Base-by-base conservation (phyloP, 2,888 invertebrate genomes). In the Venusia cambrica region DNA sequence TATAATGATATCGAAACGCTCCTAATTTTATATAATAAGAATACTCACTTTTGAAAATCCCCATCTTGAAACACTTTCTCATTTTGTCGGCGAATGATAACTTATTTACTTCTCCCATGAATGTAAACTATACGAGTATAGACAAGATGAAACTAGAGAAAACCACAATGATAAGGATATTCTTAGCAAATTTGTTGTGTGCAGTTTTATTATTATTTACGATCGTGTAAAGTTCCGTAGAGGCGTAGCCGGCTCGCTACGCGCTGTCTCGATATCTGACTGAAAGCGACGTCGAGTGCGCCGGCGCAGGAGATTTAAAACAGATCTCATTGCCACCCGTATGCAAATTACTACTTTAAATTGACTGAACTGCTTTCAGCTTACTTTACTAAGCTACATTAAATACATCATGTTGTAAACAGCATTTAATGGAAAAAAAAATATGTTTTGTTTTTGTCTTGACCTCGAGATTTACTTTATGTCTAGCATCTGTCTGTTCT, bases 61-160 rank as follows among this genome's bases (percentile, higher is more conserved):
- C 81, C 81, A 84, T 84, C 64, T 87, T 87, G 65, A 87, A 85
- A 56, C 78, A 84, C 73, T 83, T 85, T 69, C 83, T 66, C 83
- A 87, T 80, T 48, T 71, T 77, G 66, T 74, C 67, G 31, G 78
- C 61, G 51, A 80, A 59, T 20, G 65, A 59, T 32, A 60, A 53
- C 65, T 63, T 76, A 42, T 66, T 72, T 51, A 65, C 51, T 54
- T 77, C 75, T 52, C 72, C 78, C 78, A 80, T 74, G 60, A 56
- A 66, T 62, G 29, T 48, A 40, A 32, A 25, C 31, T 14, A 10
- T 33, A 28, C 8, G 26, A 13, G 18, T 18, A 15, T 19, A 2
- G 31, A 25, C 15, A 9, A 5, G n/a, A 26, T 17, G 1, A 33
- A 20, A 20, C 14, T 32, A 26, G 7, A 1, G 7, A 8, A 4